phyloP scores from a whole-genome alignment of 2,888 invertebrate species.

The Steinernema hermaphroditum region DNA sequence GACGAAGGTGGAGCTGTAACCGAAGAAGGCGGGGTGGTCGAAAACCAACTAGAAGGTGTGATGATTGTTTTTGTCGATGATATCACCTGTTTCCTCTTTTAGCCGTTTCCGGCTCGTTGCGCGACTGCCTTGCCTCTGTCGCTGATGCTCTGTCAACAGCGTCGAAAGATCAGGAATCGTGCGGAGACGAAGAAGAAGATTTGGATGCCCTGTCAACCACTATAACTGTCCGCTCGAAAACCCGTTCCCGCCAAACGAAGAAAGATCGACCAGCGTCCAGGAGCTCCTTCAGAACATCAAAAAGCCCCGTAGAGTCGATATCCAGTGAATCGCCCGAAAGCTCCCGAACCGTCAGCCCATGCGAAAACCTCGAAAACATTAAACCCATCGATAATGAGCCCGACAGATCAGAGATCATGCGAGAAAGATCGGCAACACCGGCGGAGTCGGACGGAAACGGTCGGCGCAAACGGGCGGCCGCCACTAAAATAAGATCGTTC shows the following conservation, averaged over 20 bases:
- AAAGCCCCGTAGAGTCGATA: no score
- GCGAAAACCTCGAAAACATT: background rate
- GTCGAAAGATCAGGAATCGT: background rate
- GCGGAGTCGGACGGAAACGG: background rate
- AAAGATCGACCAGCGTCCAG: background rate
- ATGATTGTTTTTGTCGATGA: constrained; percentile 9
- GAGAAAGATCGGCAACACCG: background rate
- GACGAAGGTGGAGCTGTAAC: background rate
- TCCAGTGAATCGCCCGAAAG: background rate
- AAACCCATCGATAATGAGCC: background rate
- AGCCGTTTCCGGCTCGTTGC: background rate
- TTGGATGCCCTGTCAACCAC: constrained; percentile 6
- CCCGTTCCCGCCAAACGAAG: background rate
- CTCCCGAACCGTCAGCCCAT: background rate
- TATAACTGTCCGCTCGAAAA: background rate
- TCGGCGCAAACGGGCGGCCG: background rate
- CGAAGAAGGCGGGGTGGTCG: background rate
- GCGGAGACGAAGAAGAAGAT: background rate
- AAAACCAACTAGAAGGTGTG: background rate
- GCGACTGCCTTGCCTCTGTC: background rate
- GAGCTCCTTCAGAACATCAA: no score
- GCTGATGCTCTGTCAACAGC: background rate
- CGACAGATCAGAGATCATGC: background rate
- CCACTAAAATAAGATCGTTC: constrained; percentile 13
- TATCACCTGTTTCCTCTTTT: background rate